A percentile compares a stretch with the other conserved stretches of the same genome.
Evolutionary conservation across 35 echinoderm and acorn worm genomes (phyloP).

Genomic region (Strongylocentrotus purpuratus): DNA sequence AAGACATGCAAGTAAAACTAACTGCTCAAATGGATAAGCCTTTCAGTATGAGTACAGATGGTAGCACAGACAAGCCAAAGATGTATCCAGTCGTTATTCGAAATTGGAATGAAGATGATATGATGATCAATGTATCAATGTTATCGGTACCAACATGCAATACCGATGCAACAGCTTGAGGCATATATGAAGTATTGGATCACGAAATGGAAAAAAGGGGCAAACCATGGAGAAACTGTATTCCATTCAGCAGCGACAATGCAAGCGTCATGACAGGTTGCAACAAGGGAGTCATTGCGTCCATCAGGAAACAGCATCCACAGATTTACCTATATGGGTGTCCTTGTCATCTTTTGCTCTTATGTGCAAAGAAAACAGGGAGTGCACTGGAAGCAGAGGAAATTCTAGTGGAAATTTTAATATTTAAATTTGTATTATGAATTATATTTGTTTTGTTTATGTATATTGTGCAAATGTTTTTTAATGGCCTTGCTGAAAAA

Average conservation of each 20-base stretch:
- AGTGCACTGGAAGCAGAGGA: background rate
- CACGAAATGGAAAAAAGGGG: conserved; percentile 31
- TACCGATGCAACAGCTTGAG: conserved; percentile 28
- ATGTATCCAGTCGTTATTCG: conserved; percentile 63
- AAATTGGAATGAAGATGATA: conserved; percentile 26
- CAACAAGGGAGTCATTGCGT: conserved; percentile 50
- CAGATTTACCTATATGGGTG: conserved; percentile 46
- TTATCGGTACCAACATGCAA: conserved; percentile 31
- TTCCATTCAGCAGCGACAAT: conserved; percentile 23
- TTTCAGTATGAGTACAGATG: conserved; percentile 67
- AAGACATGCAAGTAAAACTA: background rate
- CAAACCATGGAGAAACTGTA: conserved; percentile 44
- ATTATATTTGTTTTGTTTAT: too few relatives aligned
- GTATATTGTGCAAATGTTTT: too few relatives aligned
- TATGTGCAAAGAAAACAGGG: conserved; percentile 46
- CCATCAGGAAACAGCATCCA: conserved; percentile 43
- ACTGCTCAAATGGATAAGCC: conserved; percentile 46
- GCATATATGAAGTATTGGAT: conserved; percentile 41
- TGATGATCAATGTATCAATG: background rate
- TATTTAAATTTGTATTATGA: too few relatives aligned
- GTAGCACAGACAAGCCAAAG: conserved; percentile 58
- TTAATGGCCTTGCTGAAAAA: too few relatives aligned
- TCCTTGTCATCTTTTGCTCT: conserved; percentile 62
- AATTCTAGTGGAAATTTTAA: background rate
- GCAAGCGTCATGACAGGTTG: conserved; percentile 43